A percentile compares a stretch with the other conserved stretches of the same genome.
Evolutionary conservation across 1,140 invertebrate genomes (phyloP).

Genomic region (Drosophila insularis): DNA sequence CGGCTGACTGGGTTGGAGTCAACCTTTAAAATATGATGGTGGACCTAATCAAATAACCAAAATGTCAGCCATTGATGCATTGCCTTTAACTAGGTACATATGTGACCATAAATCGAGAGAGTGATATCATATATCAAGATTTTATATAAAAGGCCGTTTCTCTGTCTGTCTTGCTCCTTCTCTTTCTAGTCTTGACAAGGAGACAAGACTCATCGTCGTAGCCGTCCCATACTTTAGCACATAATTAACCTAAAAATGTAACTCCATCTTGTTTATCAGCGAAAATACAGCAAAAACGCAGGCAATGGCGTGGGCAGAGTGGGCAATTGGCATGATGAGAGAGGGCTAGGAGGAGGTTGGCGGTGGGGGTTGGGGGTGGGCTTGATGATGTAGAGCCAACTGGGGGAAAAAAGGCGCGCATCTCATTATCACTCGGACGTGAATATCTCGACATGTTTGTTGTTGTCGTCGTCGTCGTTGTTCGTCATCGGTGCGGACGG

Average conservation of each 20-base stretch:
- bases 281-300: slow-evolving; percentile 57
- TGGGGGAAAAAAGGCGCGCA: slow-evolving; percentile 72
- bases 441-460: slow-evolving; percentile 81
- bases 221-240: slow-evolving; percentile 73
- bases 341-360: not conserved
- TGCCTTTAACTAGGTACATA: slow-evolving; percentile 2
- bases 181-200: slow-evolving; percentile 37
- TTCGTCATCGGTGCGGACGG: slow-evolving; percentile 55
- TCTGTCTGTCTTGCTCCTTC: no score
- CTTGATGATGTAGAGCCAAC: slow-evolving; percentile 40
- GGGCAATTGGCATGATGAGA: slow-evolving; percentile 3
- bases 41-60: not conserved
- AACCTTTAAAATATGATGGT: slow-evolving; percentile 20
- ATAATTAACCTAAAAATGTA: slow-evolving; percentile 82
- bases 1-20: slow-evolving; percentile 37
- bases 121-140: slow-evolving; percentile 42
- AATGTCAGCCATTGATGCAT: slow-evolving; percentile 30
- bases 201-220: not conserved
- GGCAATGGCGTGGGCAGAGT: slow-evolving; percentile 15
- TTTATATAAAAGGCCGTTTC: slow-evolving; percentile 42
- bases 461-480: slow-evolving; percentile 76
- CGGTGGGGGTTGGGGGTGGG: not conserved
- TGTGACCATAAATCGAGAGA: slow-evolving; percentile 17
- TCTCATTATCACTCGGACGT: slow-evolving; percentile 82
- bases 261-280: slow-evolving; percentile 81